Base-by-base conservation (phyloP, 2,888 invertebrate genomes). In the Acleris laterana region DNA sequence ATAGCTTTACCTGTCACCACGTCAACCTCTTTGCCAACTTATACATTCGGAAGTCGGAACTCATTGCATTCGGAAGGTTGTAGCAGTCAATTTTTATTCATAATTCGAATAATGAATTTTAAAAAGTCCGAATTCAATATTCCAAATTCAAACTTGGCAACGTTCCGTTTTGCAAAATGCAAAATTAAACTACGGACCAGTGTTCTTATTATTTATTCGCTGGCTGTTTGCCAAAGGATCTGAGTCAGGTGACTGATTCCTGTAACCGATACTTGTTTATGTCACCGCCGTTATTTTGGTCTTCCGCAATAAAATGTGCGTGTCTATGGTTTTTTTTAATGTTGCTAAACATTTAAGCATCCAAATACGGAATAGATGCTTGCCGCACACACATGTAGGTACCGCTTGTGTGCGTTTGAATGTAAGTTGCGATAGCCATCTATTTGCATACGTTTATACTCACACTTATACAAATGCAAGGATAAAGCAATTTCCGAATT, bases 151-250 rank as follows among this genome's bases (percentile, higher is more conserved):
- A 56, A 46, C 57, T 57, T 57, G 57, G 57, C 57, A 57, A n/a
- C 57, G 46, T 46, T 57, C 25, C 46, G 46, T 57, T 57, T 57
- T n/a, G 42, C 55, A 46, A 57, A 46, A 57, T 46, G 25, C 44
- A 22, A 57, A 44, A 57, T 57, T 44, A 46, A 57, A 46, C 57
- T 57, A 46, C 44, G 57, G 25, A 25, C n/a, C 4, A 32, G 32
- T 57, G n/a, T 49, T 59, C 28, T 59, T 59, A 59, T 59, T 59
- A 32, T 32, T 59, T 25, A 48, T 49, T 28, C 25, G 3, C 20
- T 59, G 58, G 58, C 58, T 20, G 48, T 19, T 59, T 59, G 58
- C 58, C 58, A 59, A 59, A 59, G 58, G 58, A 59, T 57, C 58
- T 59, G 58, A 59, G 58, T 59, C 58, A 59, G 58, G 58, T 59